These are phyloP conservation scores for Campylorhamphus procurvoides DNA, from an alignment of 2,113 vertebrate species.

Conservation along the genomic window DNA sequence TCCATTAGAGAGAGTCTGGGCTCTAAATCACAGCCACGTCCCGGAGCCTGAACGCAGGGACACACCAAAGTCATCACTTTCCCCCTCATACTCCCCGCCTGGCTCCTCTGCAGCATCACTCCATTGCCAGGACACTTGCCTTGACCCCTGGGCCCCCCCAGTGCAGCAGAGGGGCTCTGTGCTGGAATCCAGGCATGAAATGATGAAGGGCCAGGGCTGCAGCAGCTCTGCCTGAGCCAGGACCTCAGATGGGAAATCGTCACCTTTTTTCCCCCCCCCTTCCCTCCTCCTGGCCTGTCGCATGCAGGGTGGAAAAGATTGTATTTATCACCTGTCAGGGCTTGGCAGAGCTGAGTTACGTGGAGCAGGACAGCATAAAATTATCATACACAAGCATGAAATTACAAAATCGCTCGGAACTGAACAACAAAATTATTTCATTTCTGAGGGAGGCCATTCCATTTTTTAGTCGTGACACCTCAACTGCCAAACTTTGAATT, in stretches of 20 bases:
- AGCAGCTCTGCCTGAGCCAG: conserved; percentile 59
- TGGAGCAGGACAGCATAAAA: conserved; percentile 99
- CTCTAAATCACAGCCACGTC: conserved; percentile 38
- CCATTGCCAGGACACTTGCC: conserved; percentile 59
- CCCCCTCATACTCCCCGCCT: background rate
- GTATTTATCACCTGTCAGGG: conserved; percentile 99
- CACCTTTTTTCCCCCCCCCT: background rate
- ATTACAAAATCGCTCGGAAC: conserved; percentile 99
- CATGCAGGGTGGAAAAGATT: conserved; percentile 92
- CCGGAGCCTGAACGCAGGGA: background rate
- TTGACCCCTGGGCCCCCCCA: conserved; percentile 63
- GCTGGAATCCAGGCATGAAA: conserved; percentile 84
- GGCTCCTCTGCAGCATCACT: conserved; percentile 43
- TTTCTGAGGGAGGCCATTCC: conserved; percentile 87
- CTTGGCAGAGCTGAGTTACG: conserved; percentile 99
- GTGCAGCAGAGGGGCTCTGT: conserved; percentile 35
- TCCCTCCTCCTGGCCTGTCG: conserved; percentile 82
- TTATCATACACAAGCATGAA: conserved; percentile 99
- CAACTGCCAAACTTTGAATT: conserved; percentile 85
- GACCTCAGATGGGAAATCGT: conserved; percentile 78
- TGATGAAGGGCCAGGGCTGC: conserved; percentile 74
- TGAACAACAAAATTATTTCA: conserved; percentile 99
- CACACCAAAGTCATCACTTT: conserved; percentile 34
- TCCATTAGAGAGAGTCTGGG: background rate
- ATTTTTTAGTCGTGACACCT: conserved; percentile 91